Conservation (phyloP, 2,888 invertebrate genomes). For the Apodemia duryi region DNA sequence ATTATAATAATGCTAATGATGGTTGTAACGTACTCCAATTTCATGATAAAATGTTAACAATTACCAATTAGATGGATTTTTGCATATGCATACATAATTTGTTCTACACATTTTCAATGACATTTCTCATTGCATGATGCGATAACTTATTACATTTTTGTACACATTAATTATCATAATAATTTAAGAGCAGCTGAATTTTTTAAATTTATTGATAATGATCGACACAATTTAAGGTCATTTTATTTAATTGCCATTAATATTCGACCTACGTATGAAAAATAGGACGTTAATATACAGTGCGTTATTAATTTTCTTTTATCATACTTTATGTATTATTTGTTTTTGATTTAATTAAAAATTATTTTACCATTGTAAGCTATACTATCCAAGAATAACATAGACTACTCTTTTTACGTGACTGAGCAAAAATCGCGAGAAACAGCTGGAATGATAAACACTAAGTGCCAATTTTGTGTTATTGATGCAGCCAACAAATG, state of each 20-base stretch:
- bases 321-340: too few relatives aligned
- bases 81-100: neutral
- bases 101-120: neutral
- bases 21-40: conserved; percentile 23
- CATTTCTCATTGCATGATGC: neutral
- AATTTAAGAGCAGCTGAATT: neutral
- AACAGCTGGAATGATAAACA: neutral
- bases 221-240: too few relatives aligned
- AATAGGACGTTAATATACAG: too few relatives aligned
- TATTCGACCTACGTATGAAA: too few relatives aligned
- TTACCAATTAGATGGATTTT: conserved; percentile 27
- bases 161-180: too few relatives aligned
- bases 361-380: too few relatives aligned
- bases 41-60: conserved; percentile 36
- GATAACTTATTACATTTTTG: neutral
- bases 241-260: too few relatives aligned
- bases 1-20: conserved; percentile 22
- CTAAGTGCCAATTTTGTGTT: conserved; percentile 19
- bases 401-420: too few relatives aligned
- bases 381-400: too few relatives aligned
- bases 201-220: neutral
- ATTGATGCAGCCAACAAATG: conserved; percentile 25
- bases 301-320: too few relatives aligned
- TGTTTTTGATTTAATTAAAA: too few relatives aligned
- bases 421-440: too few relatives aligned